Conservation (phyloP, 2,797 vertebrate genomes). For the Lindbergichthys nudifrons region DNA sequence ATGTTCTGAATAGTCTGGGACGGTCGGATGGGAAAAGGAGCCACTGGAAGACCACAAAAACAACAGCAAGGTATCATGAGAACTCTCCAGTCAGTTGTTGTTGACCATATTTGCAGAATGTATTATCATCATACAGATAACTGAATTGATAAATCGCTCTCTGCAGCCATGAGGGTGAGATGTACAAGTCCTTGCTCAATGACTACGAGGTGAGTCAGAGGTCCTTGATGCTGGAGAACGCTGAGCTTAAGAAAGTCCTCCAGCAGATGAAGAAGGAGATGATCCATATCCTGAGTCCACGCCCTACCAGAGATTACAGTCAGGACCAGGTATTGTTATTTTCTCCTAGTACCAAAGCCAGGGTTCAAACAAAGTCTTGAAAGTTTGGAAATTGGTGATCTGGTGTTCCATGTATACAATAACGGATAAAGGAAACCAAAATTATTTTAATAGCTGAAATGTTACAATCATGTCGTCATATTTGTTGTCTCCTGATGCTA, state of each 20-base stretch:
- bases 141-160: slow-evolving; percentile 12
- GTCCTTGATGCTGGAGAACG: slow-evolving; percentile 92
- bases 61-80: slow-evolving; percentile 86
- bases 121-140: not conserved
- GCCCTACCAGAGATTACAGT: slow-evolving; percentile 85
- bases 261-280: slow-evolving; percentile 99
- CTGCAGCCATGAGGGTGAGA: slow-evolving; percentile 92
- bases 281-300: slow-evolving; percentile 91
- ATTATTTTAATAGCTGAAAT: too few relatives aligned
- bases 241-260: slow-evolving; percentile 95
- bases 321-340: slow-evolving; percentile 83
- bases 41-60: slow-evolving; percentile 94
- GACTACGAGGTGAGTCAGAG: slow-evolving; percentile 93
- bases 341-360: not conserved
- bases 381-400: too few relatives aligned
- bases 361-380: too few relatives aligned
- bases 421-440: too few relatives aligned
- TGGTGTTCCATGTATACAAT: too few relatives aligned
- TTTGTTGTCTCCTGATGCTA: too few relatives aligned
- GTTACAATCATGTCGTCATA: too few relatives aligned
- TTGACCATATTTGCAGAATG: not conserved
- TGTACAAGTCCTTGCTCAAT: slow-evolving; percentile 93
- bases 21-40: slow-evolving; percentile 94
- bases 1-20: slow-evolving; percentile 93
- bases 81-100: not conserved